Conservation (phyloP, 2,113 vertebrate species). For the Eulemur rufifrons region DNA sequence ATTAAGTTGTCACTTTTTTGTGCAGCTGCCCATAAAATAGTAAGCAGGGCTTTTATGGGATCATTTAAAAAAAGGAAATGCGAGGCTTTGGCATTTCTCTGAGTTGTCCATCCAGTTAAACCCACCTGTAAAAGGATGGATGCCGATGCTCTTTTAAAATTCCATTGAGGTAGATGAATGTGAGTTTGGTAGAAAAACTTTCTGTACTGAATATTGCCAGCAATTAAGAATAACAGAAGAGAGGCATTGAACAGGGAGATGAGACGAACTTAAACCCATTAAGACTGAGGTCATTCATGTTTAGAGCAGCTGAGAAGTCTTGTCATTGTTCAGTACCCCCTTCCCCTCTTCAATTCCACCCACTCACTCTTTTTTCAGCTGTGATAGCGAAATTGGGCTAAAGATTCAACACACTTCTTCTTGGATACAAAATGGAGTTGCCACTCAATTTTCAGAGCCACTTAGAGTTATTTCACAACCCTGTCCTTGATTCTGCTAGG, state of each 20-base stretch:
- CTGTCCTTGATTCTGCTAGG: neutral
- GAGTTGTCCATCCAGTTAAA: neutral
- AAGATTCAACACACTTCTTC: neutral
- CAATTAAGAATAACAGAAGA: neutral
- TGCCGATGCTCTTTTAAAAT: neutral
- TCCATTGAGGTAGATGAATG: neutral
- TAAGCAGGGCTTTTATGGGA: neutral
- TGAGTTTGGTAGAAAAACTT: neutral
- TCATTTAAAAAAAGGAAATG: neutral
- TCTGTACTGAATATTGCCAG: neutral
- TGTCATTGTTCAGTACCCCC: neutral
- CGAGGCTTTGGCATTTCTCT: neutral
- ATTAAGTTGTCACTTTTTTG: neutral
- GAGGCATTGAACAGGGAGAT: neutral
- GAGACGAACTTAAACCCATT: neutral
- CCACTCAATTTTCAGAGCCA: neutral
- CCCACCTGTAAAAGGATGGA: neutral
- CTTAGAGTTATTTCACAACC: neutral
- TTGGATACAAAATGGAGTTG: neutral
- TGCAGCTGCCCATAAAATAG: neutral
- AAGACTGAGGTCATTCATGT: neutral
- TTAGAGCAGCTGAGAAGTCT: neutral
- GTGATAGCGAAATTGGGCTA: neutral
- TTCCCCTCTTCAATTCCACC: neutral
- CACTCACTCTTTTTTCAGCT: neutral